These are phyloP conservation scores for Sinocyclocheilus grahami DNA, from an alignment of 2,113 vertebrate genomes.

Conservation along the genomic window DNA sequence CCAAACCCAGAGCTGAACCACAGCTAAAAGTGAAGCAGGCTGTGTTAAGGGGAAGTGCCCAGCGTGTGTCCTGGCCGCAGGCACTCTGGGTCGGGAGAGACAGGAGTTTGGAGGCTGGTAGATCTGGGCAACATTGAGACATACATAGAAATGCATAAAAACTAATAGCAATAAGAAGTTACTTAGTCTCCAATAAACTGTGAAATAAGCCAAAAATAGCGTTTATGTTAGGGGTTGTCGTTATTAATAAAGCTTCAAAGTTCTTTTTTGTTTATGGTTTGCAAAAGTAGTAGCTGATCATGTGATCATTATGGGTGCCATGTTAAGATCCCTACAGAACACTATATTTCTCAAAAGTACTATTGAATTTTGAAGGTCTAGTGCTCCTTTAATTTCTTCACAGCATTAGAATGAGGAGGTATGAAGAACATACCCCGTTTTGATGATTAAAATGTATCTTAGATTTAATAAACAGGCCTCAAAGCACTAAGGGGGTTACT, in stretches of 20 bases:
- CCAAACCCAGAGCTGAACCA: conserved; percentile 44
- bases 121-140: not conserved
- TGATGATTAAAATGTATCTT: not conserved
- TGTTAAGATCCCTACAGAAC: too few species aligned
- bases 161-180: not conserved
- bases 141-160: not conserved
- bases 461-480: conserved; percentile 5
- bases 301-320: too few species aligned
- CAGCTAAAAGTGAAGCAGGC: conserved; percentile 49
- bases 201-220: not conserved
- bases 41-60: conserved; percentile 24
- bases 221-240: not conserved
- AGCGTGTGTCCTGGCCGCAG: conserved; percentile 2
- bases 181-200: not conserved
- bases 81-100: not conserved
- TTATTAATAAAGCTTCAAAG: not conserved
- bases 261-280: not conserved
- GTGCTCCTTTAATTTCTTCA: not conserved
- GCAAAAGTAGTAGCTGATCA: not conserved
- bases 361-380: not conserved
- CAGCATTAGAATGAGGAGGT: too few species aligned
- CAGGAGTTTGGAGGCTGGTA: not conserved
- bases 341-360: conserved; percentile 14
- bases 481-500: not conserved
- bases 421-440: not conserved